Percentiles rank a stretch among this genome's conserved stretches.
Conservation (phyloP, 2,797 vertebrate genomes). For the Centroberyx gerrardi region DNA sequence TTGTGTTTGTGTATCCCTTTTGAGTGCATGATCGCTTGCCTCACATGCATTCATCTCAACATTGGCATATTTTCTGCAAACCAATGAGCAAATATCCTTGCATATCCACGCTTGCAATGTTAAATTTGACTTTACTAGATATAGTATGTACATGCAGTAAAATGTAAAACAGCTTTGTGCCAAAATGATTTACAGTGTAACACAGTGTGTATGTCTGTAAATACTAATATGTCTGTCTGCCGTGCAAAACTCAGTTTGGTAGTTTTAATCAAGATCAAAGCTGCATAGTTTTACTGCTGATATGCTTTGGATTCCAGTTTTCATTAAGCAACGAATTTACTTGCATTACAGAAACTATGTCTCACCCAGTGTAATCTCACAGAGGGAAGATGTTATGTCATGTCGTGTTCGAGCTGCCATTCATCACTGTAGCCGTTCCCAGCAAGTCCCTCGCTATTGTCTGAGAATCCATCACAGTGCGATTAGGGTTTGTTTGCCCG, state of each 20-base stretch:
- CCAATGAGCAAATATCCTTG: neutral
- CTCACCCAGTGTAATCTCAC: constrained; percentile 3
- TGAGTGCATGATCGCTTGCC: constrained; percentile 22
- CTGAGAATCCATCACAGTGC: constrained; percentile 40
- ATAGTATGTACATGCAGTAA: neutral
- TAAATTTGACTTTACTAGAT: too few relatives aligned
- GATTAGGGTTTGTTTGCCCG: constrained; percentile 63
- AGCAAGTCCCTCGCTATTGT: constrained; percentile 37
- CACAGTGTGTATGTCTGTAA: too few relatives aligned
- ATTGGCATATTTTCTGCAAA: constrained; percentile 6
- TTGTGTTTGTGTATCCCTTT: constrained; percentile 20
- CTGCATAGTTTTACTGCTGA: constrained; percentile 1
- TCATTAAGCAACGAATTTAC: constrained; percentile 23
- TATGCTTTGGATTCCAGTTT: constrained; percentile 29
- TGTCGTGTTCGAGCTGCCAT: constrained; percentile 2
- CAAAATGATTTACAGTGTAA: constrained; percentile 2
- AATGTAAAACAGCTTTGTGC: constrained; percentile 21
- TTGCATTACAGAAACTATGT: constrained; percentile 12
- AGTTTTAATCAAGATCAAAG: neutral
- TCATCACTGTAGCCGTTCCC: neutral
- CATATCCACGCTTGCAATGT: neutral
- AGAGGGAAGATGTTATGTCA: constrained; percentile 32
- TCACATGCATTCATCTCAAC: constrained; percentile 38
- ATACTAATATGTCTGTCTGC: too few relatives aligned
- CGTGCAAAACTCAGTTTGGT: neutral